Evolutionary conservation across 1,140 invertebrate genomes (phyloP), one percentile per base, ranked within the genome.

Genomic region (Neomicropteryx cornuta): DNA sequence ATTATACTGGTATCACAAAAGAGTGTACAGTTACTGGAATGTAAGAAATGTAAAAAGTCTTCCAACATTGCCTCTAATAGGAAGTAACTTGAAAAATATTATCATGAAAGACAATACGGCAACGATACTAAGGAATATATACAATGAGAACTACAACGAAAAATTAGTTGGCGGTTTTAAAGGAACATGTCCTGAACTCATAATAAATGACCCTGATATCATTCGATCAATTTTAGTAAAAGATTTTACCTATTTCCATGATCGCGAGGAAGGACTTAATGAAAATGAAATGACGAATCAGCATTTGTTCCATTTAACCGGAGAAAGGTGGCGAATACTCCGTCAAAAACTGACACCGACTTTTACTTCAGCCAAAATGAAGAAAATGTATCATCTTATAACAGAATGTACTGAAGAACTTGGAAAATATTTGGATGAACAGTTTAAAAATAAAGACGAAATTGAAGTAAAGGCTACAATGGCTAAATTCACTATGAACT

Each of bases 401-500:
- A 18, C 34, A 16, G 39, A 43, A 8, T 34, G 40, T 18, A 27
- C 32, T 11, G 13, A 33, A 21, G 43, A 5, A 22, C 42, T 40
- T 23, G 45, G 32, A 39, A 45, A 11, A 34, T 38, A 36, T 8
- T 22, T 32, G 36, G 35, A 16, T 17, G 16, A 34, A 33, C 3
- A 38, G 19, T 18, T 39, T 5, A 30, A 27, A 11, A 31, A 23
- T 4, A 36, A 36, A 5, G 33, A 45, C 28, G 28, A 14, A 1
- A 35, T 58, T 17, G 63, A 60, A 45, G 48, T 68, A 17, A 67
- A 63, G 33, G 60, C 72, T 18, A 17, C 70, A 2, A 57, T 68
- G 33, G 58, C 60, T 0, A 51, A 62, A 6, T 74, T 61, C 36
- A 70, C 71, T 0, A 72, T 68, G 1, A 72, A 75, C 48, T 53